Base-by-base conservation (phyloP, 1,140 invertebrate species). In the Pomphorhynchus laevis region DNA sequence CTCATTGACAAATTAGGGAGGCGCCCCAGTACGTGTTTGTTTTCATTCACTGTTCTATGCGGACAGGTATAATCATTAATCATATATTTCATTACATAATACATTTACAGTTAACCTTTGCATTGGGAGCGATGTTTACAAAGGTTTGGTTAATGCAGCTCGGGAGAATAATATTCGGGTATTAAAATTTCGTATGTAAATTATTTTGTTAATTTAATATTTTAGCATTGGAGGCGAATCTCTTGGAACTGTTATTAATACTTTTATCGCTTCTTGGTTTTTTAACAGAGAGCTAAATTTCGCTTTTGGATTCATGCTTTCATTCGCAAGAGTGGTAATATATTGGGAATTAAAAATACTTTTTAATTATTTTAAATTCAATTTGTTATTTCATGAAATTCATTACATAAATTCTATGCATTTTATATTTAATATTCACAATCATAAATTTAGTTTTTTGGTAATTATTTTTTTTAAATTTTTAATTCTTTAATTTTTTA, bases 271-370 rank as follows among this genome's bases (percentile, higher is more conserved):
- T 0, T 63, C 75, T 16, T 93, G 82, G 84, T 93, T 91, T 50
- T 79, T 82, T 58, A 80, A 77, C 6, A 80, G 76, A 59, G 80
- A 86, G 60, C 59, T 93, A 20, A 93, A 93, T 52, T 82, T 86
- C 72, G 80, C 91, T 2, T 86, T 91, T 64, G 79, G 84, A 56
- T 75, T 49, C 67, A 82, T 62, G 54, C 54, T 93, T 23, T 89
- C 79, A 48, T 72, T 93, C 55, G 74, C 79, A 2, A 61, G 84
- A 53, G 65, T 86, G 38, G 59, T 59, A 49, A 47, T 53, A 43
- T 16, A 8, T 38, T n/a, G 11, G 17, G n/a, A 18, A 33, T 33
- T 20, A 31, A 17, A 20, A 38, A 9, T 21, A 18, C 9, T 9
- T 11, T 14, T 4, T 16, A 12, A 12, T 43, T 4, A 11, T 35